Evolutionary conservation across 2,797 vertebrate species (phyloP).

Genomic region (Toxotes lorentzi): DNA sequence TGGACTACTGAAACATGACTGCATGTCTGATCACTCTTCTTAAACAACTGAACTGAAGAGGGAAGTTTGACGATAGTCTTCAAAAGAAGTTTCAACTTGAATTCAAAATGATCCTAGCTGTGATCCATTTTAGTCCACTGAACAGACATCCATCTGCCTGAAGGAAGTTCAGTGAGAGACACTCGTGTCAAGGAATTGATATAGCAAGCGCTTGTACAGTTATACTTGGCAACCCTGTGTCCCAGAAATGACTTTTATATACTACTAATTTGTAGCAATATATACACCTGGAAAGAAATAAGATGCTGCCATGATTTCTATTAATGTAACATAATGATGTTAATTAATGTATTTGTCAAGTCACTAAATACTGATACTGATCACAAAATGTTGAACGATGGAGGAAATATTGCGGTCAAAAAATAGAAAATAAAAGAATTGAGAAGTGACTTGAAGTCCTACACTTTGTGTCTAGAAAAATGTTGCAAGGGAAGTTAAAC

Average conservation of each 20-base stretch:
- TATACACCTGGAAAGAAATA: background rate
- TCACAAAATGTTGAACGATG: background rate
- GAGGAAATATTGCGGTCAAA: background rate
- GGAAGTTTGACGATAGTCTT: background rate
- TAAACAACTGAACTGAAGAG: background rate
- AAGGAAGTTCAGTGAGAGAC: background rate
- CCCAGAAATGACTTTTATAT: background rate
- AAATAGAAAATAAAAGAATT: background rate
- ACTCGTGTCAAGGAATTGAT: background rate
- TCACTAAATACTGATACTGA: too few species aligned
- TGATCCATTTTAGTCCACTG: background rate
- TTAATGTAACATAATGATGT: background rate
- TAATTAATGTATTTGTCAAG: background rate
- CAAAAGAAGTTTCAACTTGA: background rate
- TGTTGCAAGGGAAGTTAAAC: background rate
- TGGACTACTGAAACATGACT: conserved; percentile 2
- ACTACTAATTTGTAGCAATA: background rate
- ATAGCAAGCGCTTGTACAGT: background rate
- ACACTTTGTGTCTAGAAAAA: too few species aligned
- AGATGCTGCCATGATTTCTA: background rate
- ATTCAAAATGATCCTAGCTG: background rate
- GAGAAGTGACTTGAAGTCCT: background rate
- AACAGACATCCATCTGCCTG: background rate
- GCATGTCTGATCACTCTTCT: background rate
- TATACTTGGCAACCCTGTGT: background rate